Conservation (phyloP, 2,797 vertebrate genomes). For the Rhinella marina region DNA sequence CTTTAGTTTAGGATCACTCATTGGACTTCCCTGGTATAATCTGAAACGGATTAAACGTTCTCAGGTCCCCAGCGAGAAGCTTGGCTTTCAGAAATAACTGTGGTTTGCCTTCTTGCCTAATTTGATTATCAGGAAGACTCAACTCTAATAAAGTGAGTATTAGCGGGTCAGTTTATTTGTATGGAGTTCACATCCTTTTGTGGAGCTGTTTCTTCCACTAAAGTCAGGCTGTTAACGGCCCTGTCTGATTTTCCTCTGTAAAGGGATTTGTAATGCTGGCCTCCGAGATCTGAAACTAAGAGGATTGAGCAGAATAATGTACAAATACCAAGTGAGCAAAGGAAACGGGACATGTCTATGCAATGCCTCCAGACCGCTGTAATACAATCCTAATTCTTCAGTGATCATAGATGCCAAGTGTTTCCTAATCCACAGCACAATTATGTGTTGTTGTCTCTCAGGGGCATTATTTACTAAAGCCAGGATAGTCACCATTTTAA, state of each 20-base stretch:
- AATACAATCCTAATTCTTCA: constrained; percentile 8
- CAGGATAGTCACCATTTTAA: neutral
- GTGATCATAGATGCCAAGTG: neutral
- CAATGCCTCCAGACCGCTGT: neutral
- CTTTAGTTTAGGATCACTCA: no score
- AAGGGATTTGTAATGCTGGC: constrained; percentile 5
- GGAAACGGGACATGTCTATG: constrained; percentile 9
- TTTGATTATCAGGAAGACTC: constrained; percentile 22
- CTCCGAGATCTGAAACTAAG: neutral
- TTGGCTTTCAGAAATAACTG: constrained; percentile 29
- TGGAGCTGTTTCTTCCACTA: constrained; percentile 5
- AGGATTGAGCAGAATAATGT: constrained; percentile 14
- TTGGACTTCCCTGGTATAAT: constrained; percentile 22
- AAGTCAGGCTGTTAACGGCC: neutral
- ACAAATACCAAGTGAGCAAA: constrained; percentile 2
- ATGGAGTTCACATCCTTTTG: constrained; percentile 31
- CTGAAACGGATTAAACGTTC: neutral
- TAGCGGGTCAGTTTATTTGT: constrained; percentile 46
- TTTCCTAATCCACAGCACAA: constrained; percentile 18
- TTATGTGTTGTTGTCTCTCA: neutral
- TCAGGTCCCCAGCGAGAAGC: neutral
- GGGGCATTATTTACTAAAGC: neutral
- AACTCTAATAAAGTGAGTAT: constrained; percentile 21
- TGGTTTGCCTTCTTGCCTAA: constrained; percentile 20
- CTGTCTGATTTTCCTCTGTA: neutral